Conservation (phyloP, 2,797 vertebrate genomes). For the Crocodylus rhombifer region DNA sequence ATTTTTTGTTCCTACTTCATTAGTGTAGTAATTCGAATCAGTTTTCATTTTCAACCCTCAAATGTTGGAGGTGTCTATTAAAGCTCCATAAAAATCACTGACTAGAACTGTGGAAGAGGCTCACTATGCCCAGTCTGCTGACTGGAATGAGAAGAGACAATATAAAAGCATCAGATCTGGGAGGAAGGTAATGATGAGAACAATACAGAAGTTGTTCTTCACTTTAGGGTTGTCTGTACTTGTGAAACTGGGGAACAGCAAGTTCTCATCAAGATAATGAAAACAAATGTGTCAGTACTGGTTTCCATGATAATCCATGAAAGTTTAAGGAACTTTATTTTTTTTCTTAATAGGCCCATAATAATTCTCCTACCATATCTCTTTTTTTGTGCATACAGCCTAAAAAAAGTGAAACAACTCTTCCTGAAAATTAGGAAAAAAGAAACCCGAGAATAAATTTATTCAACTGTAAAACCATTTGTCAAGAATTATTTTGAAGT, state of each 20-base stretch:
- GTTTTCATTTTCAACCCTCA: constrained; percentile 25
- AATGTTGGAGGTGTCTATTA: constrained; percentile 53
- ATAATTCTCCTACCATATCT: no score
- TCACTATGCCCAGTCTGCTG: constrained; percentile 23
- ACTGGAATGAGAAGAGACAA: neutral
- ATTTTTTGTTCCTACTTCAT: no score
- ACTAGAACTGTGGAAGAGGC: neutral
- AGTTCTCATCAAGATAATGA: no score
- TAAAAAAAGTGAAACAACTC: no score
- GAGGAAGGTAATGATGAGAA: neutral
- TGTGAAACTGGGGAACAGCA: neutral
- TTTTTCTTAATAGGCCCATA: no score
- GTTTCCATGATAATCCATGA: no score
- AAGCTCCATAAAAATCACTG: constrained; percentile 38
- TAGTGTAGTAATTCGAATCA: neutral
- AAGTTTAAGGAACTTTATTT: no score
- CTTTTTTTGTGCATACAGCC: no score
- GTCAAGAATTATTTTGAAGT: neutral
- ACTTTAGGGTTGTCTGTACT: neutral
- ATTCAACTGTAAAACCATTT: no score
- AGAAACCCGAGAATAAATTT: no score
- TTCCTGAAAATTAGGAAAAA: no score
- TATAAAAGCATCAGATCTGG: neutral
- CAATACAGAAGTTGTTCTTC: neutral
- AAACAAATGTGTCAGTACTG: no score